These are phyloP conservation scores for Leuciscus idus DNA, from an alignment of 2,113 vertebrate genomes.

Conservation along the genomic window DNA sequence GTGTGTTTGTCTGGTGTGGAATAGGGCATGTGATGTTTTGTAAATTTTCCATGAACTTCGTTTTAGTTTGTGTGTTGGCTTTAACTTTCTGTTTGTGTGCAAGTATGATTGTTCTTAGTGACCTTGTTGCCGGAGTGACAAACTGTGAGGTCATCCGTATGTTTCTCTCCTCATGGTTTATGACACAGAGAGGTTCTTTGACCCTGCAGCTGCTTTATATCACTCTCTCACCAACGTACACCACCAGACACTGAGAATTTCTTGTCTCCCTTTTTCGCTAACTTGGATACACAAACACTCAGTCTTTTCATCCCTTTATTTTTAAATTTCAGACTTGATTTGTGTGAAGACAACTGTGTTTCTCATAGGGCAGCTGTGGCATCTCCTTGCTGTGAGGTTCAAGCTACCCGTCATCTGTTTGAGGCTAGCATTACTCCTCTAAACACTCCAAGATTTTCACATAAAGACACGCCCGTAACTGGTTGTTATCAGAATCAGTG, in stretches of 20 bases:
- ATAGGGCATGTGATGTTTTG: not conserved
- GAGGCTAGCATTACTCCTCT: not conserved
- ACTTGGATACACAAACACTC: conserved; percentile 20
- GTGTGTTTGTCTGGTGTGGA: not conserved
- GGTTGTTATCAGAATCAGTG: not conserved
- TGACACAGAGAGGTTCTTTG: conserved; percentile 70
- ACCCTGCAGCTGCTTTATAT: conserved; percentile 68
- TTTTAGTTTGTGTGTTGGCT: not conserved
- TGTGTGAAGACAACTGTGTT: not conserved
- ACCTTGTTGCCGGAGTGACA: conserved; percentile 33
- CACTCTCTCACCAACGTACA: conserved; percentile 23
- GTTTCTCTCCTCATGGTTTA: conserved; percentile 41
- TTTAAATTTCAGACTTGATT: not conserved
- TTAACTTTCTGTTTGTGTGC: conserved; percentile 15
- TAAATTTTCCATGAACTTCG: not conserved
- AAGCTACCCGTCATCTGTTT: not conserved
- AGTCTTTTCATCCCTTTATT: conserved; percentile 21
- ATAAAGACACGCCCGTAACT: not conserved
- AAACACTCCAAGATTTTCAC: conserved; percentile 3
- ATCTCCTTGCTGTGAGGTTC: not conserved
- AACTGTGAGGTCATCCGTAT: conserved; percentile 45
- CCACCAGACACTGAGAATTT: conserved; percentile 16
- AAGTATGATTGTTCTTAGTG: not conserved
- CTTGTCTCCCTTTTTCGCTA: conserved; percentile 26
- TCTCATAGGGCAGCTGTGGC: conserved; percentile 6